A percentile compares a stretch with the other conserved stretches of the same genome.
Conservation (phyloP, 2,888 invertebrate species). For the Latrodectus elegans region DNA sequence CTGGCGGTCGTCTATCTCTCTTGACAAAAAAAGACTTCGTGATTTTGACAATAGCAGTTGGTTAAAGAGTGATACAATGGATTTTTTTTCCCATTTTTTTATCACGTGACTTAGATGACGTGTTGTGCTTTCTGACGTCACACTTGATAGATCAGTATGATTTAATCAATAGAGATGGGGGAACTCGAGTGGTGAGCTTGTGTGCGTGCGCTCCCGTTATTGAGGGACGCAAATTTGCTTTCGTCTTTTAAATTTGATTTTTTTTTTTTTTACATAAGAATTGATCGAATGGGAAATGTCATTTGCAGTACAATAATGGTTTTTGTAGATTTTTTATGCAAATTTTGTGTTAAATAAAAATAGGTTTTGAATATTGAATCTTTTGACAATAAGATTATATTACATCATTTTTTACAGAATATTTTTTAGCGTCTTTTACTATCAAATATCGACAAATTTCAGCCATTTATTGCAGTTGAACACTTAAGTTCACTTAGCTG, state of each 20-base stretch:
- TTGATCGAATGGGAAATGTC: background rate
- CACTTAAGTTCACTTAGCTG: too few relatives aligned
- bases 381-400: too few relatives aligned
- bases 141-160: slow-evolving; percentile 23
- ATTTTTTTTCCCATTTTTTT: slow-evolving; percentile 8
- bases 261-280: background rate
- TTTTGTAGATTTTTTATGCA: too few relatives aligned
- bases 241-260: background rate
- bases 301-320: too few relatives aligned
- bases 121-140: slow-evolving; percentile 59
- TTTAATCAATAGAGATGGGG: slow-evolving; percentile 39
- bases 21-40: slow-evolving; percentile 42
- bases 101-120: slow-evolving; percentile 48
- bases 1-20: slow-evolving; percentile 13
- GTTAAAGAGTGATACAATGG: slow-evolving; percentile 49
- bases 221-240: background rate
- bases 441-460: too few relatives aligned
- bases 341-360: too few relatives aligned
- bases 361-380: too few relatives aligned
- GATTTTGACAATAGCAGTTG: slow-evolving; percentile 63
- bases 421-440: too few relatives aligned
- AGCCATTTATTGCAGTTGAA: too few relatives aligned
- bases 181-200: slow-evolving; percentile 35
- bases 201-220: background rate
- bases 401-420: too few relatives aligned